These are phyloP conservation scores for Protonibea diacanthus DNA, from an alignment of 2,797 vertebrate species.

Conservation along the genomic window DNA sequence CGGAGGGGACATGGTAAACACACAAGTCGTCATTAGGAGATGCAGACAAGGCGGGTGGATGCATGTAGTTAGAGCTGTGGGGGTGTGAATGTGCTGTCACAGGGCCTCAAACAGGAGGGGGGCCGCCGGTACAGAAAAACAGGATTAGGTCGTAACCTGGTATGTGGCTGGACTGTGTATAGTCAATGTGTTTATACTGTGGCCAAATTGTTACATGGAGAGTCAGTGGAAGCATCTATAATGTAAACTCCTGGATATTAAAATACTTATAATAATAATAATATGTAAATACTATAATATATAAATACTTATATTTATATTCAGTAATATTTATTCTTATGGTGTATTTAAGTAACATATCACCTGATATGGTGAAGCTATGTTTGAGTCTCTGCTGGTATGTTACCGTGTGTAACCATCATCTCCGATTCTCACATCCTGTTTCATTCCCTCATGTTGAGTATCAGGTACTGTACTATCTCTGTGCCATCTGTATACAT, in stretches of 20 bases:
- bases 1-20: slow-evolving; percentile 52
- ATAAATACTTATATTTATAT: too few relatives aligned
- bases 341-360: background rate
- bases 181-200: background rate
- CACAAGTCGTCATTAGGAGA: slow-evolving; percentile 37
- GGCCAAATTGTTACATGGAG: background rate
- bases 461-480: too few relatives aligned
- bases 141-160: too few relatives aligned
- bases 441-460: background rate
- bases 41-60: slow-evolving; percentile 25
- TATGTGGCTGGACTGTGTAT: background rate
- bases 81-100: slow-evolving; percentile 44
- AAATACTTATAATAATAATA: too few relatives aligned
- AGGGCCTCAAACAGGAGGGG: background rate
- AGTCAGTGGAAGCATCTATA: background rate
- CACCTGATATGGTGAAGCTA: background rate
- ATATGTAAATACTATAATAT: too few relatives aligned
- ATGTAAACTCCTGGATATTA: background rate
- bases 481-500: too few relatives aligned
- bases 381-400: background rate
- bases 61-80: slow-evolving; percentile 31
- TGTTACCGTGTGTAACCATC: background rate
- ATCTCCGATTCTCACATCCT: background rate
- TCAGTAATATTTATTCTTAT: background rate
- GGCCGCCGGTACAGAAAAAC: background rate